These are phyloP conservation scores for Halocynthia roretzi DNA, from an alignment of 23 tunicate species.

Conservation along the genomic window DNA sequence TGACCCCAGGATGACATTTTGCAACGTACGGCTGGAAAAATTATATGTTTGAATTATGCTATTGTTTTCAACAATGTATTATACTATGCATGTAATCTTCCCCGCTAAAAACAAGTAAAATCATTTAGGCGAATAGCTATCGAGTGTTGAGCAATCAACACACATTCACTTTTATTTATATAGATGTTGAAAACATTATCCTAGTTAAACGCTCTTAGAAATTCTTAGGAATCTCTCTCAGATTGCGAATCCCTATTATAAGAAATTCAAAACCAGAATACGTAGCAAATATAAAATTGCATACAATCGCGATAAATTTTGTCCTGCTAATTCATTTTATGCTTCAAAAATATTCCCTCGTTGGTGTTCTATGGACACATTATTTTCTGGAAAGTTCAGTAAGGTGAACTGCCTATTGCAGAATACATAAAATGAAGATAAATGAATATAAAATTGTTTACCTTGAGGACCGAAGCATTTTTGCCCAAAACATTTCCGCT, in stretches of 20 bases:
- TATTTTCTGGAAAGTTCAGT: neutral
- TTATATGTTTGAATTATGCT: neutral
- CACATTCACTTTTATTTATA: no score
- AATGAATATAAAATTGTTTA: neutral
- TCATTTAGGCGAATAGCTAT: no score
- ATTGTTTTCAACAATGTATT: neutral
- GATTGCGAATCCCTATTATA: no score
- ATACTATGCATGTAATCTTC: neutral
- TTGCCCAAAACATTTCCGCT: conserved; percentile 55
- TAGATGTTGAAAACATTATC: no score
- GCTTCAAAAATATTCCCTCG: neutral
- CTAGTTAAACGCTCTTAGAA: no score
- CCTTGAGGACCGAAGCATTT: conserved; percentile 34
- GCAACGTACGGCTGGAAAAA: conserved; percentile 28
- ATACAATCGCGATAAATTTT: no score
- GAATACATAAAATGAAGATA: neutral
- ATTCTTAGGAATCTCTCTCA: no score
- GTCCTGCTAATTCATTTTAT: neutral
- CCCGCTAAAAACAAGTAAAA: no score
- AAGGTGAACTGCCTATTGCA: neutral
- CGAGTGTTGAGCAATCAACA: no score
- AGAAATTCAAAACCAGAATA: no score
- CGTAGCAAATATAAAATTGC: no score
- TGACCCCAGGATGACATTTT: conserved; percentile 75
- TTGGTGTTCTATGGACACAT: neutral